phyloP scores from a whole-genome alignment of 2,797 vertebrate genomes.

The Glyptemys insculpta region DNA sequence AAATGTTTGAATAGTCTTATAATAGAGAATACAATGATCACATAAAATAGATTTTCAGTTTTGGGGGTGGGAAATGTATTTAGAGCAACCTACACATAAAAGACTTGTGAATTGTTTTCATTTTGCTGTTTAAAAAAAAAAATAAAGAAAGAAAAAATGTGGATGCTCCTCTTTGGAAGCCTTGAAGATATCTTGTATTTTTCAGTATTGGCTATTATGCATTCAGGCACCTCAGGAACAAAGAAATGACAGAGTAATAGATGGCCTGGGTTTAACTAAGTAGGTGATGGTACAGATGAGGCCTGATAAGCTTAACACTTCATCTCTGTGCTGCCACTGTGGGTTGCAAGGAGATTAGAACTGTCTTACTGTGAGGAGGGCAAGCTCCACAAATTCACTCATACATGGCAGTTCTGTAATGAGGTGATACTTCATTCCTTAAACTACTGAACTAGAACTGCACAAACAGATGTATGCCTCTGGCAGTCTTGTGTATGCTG shows the following conservation, averaged over 20 bases:
- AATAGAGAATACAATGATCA: not conserved
- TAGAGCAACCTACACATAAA: not conserved
- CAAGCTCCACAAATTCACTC: conserved; percentile 75
- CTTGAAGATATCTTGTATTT: conserved; percentile 63
- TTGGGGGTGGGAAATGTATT: not conserved
- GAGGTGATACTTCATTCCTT: conserved; percentile 82
- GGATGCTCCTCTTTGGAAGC: not conserved
- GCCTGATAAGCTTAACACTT: conserved; percentile 65
- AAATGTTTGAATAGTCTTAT: not conserved
- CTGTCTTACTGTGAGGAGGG: conserved; percentile 69
- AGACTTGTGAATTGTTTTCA: not conserved
- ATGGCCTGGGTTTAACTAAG: conserved; percentile 78
- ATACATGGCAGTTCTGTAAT: conserved; percentile 79
- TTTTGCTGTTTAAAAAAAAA: not conserved
- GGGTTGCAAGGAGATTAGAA: conserved; percentile 61
- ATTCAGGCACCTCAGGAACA: conserved; percentile 71
- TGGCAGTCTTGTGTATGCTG: conserved; percentile 16
- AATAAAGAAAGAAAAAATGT: not conserved
- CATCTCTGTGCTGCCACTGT: conserved; percentile 54
- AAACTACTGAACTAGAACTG: conserved; percentile 79
- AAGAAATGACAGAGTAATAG: conserved; percentile 79
- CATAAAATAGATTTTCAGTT: not conserved
- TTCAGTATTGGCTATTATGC: conserved; percentile 45
- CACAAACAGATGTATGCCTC: conserved; percentile 73
- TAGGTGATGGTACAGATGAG: conserved; percentile 69